Evolutionary conservation across 2,888 invertebrate genomes (phyloP).

Genomic region (Penaeus monodon): DNA sequence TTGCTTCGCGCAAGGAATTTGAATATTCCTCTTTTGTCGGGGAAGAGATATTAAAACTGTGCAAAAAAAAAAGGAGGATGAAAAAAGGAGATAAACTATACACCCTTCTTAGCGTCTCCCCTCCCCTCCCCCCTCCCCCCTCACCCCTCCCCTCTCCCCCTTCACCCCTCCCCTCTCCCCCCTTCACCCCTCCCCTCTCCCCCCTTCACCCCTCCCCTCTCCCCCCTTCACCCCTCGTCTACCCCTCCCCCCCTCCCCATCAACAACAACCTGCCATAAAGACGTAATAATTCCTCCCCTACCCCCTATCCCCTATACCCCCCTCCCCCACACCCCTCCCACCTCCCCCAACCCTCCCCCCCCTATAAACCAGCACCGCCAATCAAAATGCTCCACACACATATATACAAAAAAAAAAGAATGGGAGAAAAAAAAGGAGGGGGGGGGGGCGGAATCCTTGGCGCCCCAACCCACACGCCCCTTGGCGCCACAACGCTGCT

Average conservation of each 20-base stretch:
- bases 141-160: background rate
- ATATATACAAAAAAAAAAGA: constrained; percentile 66
- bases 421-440: background rate
- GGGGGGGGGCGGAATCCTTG: constrained; percentile 31
- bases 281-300: background rate
- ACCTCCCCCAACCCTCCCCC: background rate
- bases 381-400: constrained; percentile 64
- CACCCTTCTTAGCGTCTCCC: background rate
- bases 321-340: background rate
- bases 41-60: background rate
- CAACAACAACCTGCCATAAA: background rate
- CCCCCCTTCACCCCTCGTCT: background rate
- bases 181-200: background rate
- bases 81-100: constrained; percentile 3
- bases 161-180: background rate
- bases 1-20: too few species aligned
- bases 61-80: background rate
- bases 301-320: background rate
- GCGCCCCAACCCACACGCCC: constrained; percentile 41
- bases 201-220: background rate
- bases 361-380: constrained; percentile 72
- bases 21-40: too few species aligned
- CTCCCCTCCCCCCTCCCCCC: background rate
- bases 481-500: background rate
- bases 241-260: background rate